phyloP scores from a whole-genome alignment of 2,113 vertebrate genomes.

The Hippolais icterina region DNA sequence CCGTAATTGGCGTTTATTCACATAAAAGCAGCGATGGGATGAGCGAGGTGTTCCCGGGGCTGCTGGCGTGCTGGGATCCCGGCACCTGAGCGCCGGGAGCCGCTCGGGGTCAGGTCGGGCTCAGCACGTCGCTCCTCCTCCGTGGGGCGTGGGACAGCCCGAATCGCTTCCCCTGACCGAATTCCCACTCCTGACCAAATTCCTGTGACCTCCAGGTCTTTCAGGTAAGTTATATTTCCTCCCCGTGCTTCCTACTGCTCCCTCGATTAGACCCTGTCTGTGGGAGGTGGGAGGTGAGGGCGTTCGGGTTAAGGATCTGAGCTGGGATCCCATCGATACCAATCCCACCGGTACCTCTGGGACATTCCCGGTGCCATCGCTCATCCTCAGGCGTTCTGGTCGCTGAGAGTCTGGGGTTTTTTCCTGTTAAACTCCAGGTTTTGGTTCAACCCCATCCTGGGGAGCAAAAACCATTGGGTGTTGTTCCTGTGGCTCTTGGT shows the following conservation, averaged over 20 bases:
- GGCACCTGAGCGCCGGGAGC: background rate
- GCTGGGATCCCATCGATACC: fast-evolving
- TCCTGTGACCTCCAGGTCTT: background rate
- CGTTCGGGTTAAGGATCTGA: fast-evolving
- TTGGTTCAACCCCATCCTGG: background rate
- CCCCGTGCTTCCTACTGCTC: background rate
- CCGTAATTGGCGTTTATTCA: too few species aligned
- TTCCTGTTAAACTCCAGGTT: background rate
- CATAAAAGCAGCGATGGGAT: background rate
- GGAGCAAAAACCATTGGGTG: background rate
- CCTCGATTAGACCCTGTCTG: too few species aligned
- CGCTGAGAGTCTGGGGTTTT: fast-evolving
- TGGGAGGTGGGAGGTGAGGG: background rate
- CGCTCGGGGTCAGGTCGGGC: background rate
- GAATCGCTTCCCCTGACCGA: background rate
- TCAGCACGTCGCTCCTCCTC: fast-evolving
- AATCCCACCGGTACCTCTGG: fast-evolving
- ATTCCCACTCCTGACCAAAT: background rate
- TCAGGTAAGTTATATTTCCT: fast-evolving
- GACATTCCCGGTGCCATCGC: background rate
- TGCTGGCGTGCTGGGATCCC: fast-evolving
- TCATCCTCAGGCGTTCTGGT: background rate
- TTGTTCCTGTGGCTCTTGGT: background rate
- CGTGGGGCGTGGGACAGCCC: background rate
- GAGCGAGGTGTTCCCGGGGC: background rate